These are phyloP conservation scores for Rhinopomastus cyanomelas DNA, from an alignment of 2,113 vertebrate genomes.

Conservation along the genomic window DNA sequence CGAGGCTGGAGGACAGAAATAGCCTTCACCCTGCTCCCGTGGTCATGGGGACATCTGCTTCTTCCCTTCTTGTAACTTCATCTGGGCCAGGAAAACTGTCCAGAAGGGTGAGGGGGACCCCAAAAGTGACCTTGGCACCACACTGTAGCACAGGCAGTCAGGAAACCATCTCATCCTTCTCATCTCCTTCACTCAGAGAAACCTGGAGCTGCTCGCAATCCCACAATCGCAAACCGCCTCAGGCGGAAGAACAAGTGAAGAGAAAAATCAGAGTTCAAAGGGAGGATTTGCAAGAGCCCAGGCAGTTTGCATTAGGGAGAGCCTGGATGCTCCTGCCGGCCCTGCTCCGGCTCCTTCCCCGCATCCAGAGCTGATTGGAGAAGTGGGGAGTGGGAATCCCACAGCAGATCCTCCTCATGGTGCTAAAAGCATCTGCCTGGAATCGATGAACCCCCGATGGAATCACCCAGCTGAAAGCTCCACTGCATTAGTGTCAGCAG, in stretches of 20 bases:
- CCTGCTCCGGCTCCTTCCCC: background rate
- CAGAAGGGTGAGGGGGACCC: background rate
- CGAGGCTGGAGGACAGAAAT: background rate
- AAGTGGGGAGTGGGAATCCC: background rate
- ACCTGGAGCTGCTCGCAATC: background rate
- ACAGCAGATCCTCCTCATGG: accelerated
- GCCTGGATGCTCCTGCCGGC: background rate
- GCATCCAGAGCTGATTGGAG: background rate
- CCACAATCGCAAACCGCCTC: background rate
- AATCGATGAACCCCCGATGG: accelerated
- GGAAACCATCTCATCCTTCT: background rate
- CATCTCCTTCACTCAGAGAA: background rate
- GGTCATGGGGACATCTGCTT: background rate
- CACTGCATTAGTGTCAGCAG: accelerated
- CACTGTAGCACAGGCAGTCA: background rate
- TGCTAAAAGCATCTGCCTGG: background rate
- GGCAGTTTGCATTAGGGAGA: background rate
- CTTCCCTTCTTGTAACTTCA: background rate
- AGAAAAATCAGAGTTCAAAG: slow-evolving; percentile 35
- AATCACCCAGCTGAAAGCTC: background rate
- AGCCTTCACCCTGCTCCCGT: background rate
- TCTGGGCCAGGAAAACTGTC: background rate
- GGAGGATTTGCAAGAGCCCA: background rate
- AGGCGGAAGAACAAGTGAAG: background rate
- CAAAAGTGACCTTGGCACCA: slow-evolving; percentile 11